phyloP scores from a whole-genome alignment of 2,797 vertebrate genomes.

The Sardinella longiceps region DNA sequence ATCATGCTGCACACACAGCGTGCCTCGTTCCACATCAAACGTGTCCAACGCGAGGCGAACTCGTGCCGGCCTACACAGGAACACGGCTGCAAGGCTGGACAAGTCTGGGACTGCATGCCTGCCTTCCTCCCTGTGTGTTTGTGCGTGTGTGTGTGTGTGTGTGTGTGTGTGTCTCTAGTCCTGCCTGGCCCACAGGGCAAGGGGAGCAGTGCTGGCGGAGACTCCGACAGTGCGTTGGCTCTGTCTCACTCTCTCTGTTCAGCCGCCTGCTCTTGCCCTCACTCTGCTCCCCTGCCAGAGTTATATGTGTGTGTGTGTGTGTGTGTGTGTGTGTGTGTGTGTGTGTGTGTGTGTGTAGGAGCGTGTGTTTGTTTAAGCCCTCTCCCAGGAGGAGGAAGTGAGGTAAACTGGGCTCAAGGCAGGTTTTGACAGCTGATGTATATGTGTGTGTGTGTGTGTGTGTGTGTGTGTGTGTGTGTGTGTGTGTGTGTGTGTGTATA shows the following conservation, averaged over 20 bases:
- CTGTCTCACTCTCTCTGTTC: background rate
- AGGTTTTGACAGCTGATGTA: slow-evolving; percentile 12
- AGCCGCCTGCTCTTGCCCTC: background rate
- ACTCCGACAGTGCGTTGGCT: background rate
- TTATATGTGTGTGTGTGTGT: background rate
- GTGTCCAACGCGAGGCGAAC: slow-evolving; percentile 48
- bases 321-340: background rate
- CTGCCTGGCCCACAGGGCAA: background rate
- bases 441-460: slow-evolving; percentile 16
- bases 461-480: slow-evolving; percentile 24
- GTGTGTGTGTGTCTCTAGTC: background rate
- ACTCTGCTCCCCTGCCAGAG: background rate
- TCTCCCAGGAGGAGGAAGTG: slow-evolving; percentile 2
- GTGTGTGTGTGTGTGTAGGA: background rate
- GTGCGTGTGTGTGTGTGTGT: no score
- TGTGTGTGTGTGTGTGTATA: slow-evolving; percentile 40
- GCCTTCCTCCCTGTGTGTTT: background rate
- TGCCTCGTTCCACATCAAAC: slow-evolving; percentile 45
- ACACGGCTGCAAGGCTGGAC: slow-evolving; percentile 69
- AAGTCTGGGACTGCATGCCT: slow-evolving; percentile 67
- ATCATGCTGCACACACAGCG: background rate
- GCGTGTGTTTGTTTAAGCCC: background rate
- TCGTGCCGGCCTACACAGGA: slow-evolving; percentile 67
- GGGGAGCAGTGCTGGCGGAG: background rate
- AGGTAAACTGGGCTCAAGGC: slow-evolving; percentile 8